Evolutionary conservation across 2,888 invertebrate genomes (phyloP).

Genomic region (Pseudoips prasinana): DNA sequence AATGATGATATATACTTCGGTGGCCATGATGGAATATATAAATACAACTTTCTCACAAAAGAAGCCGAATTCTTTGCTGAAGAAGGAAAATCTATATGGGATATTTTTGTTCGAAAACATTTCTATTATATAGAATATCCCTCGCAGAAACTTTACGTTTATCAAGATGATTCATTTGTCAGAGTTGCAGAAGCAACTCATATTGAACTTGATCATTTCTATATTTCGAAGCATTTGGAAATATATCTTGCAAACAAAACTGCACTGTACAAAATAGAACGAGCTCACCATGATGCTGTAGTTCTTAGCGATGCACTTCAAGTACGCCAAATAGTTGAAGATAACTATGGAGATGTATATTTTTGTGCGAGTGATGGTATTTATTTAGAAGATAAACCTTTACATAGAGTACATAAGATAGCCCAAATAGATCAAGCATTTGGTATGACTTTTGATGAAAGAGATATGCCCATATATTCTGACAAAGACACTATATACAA

Average conservation of each 20-base stretch:
- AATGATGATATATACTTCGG: slow-evolving; percentile 72
- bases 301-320: slow-evolving; percentile 50
- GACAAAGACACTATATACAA: slow-evolving; percentile 53
- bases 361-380: slow-evolving; percentile 57
- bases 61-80: slow-evolving; percentile 62
- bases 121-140: slow-evolving; percentile 73
- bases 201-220: slow-evolving; percentile 62
- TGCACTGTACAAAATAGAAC: slow-evolving; percentile 63
- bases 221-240: slow-evolving; percentile 50
- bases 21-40: slow-evolving; percentile 70
- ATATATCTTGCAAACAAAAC: slow-evolving; percentile 66
- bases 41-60: slow-evolving; percentile 60
- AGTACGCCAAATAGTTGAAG: slow-evolving; percentile 60
- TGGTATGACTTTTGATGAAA: slow-evolving; percentile 63
- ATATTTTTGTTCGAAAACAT: slow-evolving; percentile 53
- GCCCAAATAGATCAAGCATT: slow-evolving; percentile 52
- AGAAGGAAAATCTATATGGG: slow-evolving; percentile 66
- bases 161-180: slow-evolving; percentile 49
- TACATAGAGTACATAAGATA: slow-evolving; percentile 42
- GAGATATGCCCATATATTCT: slow-evolving; percentile 57
- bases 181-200: slow-evolving; percentile 52
- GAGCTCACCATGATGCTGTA: slow-evolving; percentile 29
- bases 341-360: slow-evolving; percentile 60
- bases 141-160: slow-evolving; percentile 54
- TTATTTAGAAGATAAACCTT: slow-evolving; percentile 61